A percentile compares a stretch with the other conserved stretches of the same genome.
Conservation (phyloP, 2,888 invertebrate species). For the Cordylochernes scorpioides region DNA sequence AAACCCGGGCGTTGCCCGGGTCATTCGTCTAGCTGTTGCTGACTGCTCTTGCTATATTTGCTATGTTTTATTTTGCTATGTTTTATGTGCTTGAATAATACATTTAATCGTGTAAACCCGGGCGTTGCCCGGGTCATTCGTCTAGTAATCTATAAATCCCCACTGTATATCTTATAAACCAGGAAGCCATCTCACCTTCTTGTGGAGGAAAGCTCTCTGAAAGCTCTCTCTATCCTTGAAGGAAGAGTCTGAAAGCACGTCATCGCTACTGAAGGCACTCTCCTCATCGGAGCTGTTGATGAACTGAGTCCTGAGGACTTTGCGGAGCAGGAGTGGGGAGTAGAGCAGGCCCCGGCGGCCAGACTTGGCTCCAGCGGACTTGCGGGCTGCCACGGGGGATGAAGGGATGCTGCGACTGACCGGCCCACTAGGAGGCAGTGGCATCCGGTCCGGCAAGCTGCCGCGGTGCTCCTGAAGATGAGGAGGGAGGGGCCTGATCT, state of each 20-base stretch:
- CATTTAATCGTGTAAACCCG: too few species aligned
- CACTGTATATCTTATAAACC: too few species aligned
- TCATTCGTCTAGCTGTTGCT: too few species aligned
- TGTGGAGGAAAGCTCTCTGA: slow-evolving; percentile 64
- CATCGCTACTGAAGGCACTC: slow-evolving; percentile 17
- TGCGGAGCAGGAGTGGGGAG: slow-evolving; percentile 50
- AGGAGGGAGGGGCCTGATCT: too few species aligned
- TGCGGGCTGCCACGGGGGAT: slow-evolving; percentile 10
- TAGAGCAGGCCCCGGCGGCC: slow-evolving; percentile 29
- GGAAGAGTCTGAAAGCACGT: slow-evolving; percentile 29
- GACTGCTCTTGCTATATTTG: too few species aligned
- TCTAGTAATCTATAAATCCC: too few species aligned
- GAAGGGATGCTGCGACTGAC: slow-evolving; percentile 14
- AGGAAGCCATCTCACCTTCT: slow-evolving; percentile 64
- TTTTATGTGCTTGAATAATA: too few species aligned
- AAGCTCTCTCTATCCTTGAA: slow-evolving; percentile 65
- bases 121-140: too few species aligned
- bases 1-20: too few species aligned
- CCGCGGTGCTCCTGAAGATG: slow-evolving; percentile 11
- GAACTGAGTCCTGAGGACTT: slow-evolving; percentile 19
- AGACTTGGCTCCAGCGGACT: slow-evolving; percentile 5
- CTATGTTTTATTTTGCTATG: too few species aligned
- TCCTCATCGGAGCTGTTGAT: slow-evolving; percentile 20
- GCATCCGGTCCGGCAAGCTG: slow-evolving; percentile 10
- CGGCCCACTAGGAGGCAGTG: slow-evolving; percentile 5